Evolutionary conservation across 2,888 invertebrate species (phyloP).

Genomic region (Andrena haemorrhoa): DNA sequence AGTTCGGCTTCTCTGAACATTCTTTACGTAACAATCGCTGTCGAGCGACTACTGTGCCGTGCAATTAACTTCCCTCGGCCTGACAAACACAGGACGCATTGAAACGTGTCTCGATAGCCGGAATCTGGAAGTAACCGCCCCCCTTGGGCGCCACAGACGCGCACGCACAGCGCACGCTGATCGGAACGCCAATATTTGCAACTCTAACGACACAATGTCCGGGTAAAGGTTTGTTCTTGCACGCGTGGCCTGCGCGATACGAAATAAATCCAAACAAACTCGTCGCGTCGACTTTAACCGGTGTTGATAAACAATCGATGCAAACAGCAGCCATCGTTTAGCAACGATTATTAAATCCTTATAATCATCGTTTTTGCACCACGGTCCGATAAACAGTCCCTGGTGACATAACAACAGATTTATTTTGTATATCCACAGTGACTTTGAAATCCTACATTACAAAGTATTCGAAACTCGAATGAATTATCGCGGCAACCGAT

Average conservation of each 20-base stretch:
- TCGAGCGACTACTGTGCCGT: slow-evolving; percentile 57
- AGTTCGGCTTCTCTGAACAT: slow-evolving; percentile 55
- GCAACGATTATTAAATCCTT: background rate
- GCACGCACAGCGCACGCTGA: background rate
- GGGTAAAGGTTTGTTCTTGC: background rate
- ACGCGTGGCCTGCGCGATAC: background rate
- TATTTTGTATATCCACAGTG: too few relatives aligned
- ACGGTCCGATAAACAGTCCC: background rate
- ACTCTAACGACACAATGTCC: slow-evolving; percentile 1
- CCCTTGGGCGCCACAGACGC: background rate
- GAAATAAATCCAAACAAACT: slow-evolving; percentile 14
- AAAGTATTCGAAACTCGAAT: too few relatives aligned
- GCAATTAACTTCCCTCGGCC: slow-evolving; percentile 59
- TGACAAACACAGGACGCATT: slow-evolving; percentile 32
- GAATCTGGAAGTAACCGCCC: background rate
- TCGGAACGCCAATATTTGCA: background rate
- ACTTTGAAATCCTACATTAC: too few relatives aligned
- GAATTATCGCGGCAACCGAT: too few relatives aligned
- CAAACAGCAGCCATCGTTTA: background rate
- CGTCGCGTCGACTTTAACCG: background rate
- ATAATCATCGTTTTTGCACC: background rate
- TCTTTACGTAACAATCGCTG: slow-evolving; percentile 59
- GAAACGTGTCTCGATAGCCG: slow-evolving; percentile 35
- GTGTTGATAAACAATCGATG: slow-evolving; percentile 5
- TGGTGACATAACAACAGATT: background rate